Evolutionary conservation across 2,113 vertebrate species (phyloP).

Genomic region (Coregonus clupeaformis): DNA sequence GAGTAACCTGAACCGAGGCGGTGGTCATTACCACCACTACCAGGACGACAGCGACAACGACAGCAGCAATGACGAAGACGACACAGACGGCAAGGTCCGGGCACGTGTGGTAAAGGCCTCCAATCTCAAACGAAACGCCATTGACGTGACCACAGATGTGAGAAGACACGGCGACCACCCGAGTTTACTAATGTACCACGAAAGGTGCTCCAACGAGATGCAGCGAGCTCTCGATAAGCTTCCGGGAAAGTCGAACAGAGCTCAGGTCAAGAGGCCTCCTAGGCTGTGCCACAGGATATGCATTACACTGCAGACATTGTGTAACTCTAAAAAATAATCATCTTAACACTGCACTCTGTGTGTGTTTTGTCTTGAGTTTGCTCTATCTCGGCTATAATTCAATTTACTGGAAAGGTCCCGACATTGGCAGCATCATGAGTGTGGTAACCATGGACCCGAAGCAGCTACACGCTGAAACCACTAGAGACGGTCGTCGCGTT

Average conservation of each 20-base stretch:
- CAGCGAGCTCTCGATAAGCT: neutral
- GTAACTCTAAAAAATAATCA: neutral
- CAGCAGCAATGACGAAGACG: no score
- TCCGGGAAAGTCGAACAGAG: neutral
- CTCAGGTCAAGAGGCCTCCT: neutral
- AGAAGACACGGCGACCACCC: neutral
- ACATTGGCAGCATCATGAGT: neutral
- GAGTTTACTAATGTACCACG: neutral
- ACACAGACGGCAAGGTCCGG: neutral
- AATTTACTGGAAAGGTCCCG: neutral
- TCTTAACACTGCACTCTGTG: neutral
- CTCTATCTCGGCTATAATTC: neutral
- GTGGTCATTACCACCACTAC: no score
- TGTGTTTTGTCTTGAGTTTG: neutral
- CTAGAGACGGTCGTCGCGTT: no score
- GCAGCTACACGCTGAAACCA: no score
- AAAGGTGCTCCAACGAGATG: neutral
- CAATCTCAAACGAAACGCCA: neutral
- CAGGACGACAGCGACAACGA: neutral
- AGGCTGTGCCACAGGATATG: neutral
- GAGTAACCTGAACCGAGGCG: no score
- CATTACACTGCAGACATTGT: neutral
- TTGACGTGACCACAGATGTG: neutral
- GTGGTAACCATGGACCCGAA: no score
- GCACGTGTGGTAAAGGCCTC: neutral